Base-by-base conservation (phyloP, 2,888 invertebrate genomes). In the Cantharis nigra region DNA sequence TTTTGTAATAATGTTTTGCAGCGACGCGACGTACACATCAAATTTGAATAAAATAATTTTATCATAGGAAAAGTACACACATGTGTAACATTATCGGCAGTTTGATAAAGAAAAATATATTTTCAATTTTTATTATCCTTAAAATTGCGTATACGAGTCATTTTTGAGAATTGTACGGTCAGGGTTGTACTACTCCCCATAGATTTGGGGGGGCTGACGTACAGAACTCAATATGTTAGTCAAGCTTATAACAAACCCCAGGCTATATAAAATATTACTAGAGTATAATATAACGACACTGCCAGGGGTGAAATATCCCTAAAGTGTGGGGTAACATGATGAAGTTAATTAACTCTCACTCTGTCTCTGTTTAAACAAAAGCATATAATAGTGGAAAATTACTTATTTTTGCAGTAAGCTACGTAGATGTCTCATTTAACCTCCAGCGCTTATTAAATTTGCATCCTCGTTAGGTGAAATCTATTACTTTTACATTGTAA, bases 301-400 rank as follows among this genome's bases (percentile, higher is more conserved):
- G 81, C 81, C 80, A 81, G 80, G 83, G 83, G 82, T 80, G 80
- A 83, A 83, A 83, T 82, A 82, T 82, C 84, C 82, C 83, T 74
- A 78, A 82, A 82, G 83, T 80, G 82, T 80, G 80, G 82, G 82
- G 81, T 79, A 81, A 85, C 85, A 85, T 84, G 84, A 84, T 82
- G 83, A 83, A 85, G 83, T 85, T 85, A 85, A 85, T 85, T 85
- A 85, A 85, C 85, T 85, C 82, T 79, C 78, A 80, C 80, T 83
- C 84, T 81, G 79, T 85, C 86, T 85, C 84, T 81, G 76, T 85
- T 85, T 82, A 84, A 85, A 85, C 84, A 83, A 84, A 84, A 85
- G 83, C 83, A 82, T 84, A 83, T 84, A 82, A 82, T 80, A 82
- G 82, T 83, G 83, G 82, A 82, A 83, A 85, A 85, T 85, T 84